Evolutionary conservation across 2,888 invertebrate genomes (phyloP).

Genomic region (Dryadula phaetusa): DNA sequence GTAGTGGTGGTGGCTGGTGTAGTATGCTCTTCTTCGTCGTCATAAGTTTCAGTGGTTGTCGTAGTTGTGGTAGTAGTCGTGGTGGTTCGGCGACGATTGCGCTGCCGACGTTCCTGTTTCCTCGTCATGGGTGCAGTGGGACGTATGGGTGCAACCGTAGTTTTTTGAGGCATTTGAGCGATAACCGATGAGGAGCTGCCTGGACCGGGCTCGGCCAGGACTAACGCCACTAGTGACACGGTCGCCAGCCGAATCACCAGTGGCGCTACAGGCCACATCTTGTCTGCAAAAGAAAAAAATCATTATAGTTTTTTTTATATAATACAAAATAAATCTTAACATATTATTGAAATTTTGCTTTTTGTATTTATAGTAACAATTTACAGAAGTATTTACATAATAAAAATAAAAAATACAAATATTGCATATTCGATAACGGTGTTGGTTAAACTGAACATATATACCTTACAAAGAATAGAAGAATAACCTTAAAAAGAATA

Average conservation of each 20-base stretch:
- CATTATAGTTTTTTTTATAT: background rate
- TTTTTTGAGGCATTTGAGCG: slow-evolving; percentile 42
- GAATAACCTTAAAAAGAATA: background rate
- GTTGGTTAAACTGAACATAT: background rate
- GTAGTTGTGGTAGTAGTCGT: slow-evolving; percentile 71
- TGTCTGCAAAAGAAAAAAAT: slow-evolving; percentile 57
- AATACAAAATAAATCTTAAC: too few relatives aligned
- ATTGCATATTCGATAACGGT: background rate
- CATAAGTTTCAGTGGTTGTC: slow-evolving; percentile 58
- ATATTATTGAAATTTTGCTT: too few relatives aligned
- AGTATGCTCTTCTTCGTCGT: slow-evolving; percentile 64
- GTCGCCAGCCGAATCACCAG: slow-evolving; percentile 72
- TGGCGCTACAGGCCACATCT: slow-evolving; percentile 74
- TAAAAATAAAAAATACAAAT: background rate
- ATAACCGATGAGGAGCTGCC: slow-evolving; percentile 49
- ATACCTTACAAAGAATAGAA: background rate
- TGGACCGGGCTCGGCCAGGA: slow-evolving; percentile 63
- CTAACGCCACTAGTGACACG: slow-evolving; percentile 80
- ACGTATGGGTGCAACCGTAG: slow-evolving; percentile 39
- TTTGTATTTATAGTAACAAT: background rate
- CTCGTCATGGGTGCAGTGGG: slow-evolving; percentile 52
- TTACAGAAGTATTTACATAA: background rate
- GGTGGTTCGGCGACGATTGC: slow-evolving; percentile 65
- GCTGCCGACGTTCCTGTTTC: slow-evolving; percentile 59
- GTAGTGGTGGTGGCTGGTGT: slow-evolving; percentile 67